Base-by-base conservation (phyloP, 2,797 vertebrate genomes). In the Parotocinclus haroldoi region DNA sequence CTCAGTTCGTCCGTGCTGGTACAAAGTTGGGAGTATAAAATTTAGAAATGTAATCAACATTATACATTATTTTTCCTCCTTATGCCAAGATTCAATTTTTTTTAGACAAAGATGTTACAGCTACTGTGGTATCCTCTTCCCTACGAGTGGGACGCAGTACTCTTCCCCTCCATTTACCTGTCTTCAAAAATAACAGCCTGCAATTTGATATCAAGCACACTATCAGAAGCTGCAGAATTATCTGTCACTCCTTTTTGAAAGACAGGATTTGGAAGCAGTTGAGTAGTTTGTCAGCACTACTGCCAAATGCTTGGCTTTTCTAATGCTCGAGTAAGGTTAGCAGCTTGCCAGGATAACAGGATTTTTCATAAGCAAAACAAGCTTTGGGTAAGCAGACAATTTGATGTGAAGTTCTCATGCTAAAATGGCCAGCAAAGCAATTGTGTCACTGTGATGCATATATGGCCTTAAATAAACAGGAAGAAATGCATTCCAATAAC, bases 121-220 rank as follows among this genome's bases (percentile, higher is more conserved):
- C 84, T 61, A 66, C 76, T 66, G 71, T 62, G 14, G 70, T 81
- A 83, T 87, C 72, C 82, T 77, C 84, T 69, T 82, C 27, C 27
- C 80, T 82, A 61, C 45, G 81, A 83, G 77, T 71, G 72, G 54
- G 63, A 61, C 72, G 70, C 76, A 62, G 69, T 79, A 67, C 60
- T 74, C 79, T 81, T 78, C 74, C 49, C 19, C 36, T 65, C 52
- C 61, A 56, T 73, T 74, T 75, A 84, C 76, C 82, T 84, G 82
- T 84, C 83, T 80, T 64, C 71, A 80, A 71, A 78, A 69, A 52
- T 55, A 42, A 42, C 52, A 69, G 82, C 84, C 78, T 81, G 76
- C 73, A 74, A 74, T 72, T 76, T 82, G 75, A 86, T 88, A 89
- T 87, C 84, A 84, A 81, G 78, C 72, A 85, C 75, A 64, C 79